These are phyloP conservation scores for Lissonota sp. DNA, from an alignment of 2,888 invertebrate species.

Conservation along the genomic window DNA sequence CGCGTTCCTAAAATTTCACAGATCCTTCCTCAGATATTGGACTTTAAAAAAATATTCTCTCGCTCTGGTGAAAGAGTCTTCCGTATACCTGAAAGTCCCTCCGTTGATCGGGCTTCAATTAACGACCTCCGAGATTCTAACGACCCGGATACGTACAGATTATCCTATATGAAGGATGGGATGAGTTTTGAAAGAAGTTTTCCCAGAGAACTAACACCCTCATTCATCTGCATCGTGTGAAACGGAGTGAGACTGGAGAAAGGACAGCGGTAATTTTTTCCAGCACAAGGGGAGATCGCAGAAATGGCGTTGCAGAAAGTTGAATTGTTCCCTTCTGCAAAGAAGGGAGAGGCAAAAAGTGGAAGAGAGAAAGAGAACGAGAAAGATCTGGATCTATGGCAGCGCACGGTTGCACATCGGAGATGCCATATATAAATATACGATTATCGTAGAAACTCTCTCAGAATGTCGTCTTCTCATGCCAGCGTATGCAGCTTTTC, in stretches of 20 bases:
- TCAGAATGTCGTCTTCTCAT: slow-evolving; percentile 44
- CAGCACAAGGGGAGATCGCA: slow-evolving; percentile 50
- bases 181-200: slow-evolving; percentile 18
- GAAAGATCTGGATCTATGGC: slow-evolving; percentile 24
- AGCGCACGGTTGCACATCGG: slow-evolving; percentile 60
- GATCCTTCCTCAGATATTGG: too few species aligned
- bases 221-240: background rate
- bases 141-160: background rate
- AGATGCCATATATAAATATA: slow-evolving; percentile 22
- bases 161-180: background rate
- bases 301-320: slow-evolving; percentile 61
- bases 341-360: slow-evolving; percentile 13
- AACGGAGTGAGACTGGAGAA: slow-evolving; percentile 15
- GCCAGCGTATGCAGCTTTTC: slow-evolving; percentile 56
- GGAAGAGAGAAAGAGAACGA: slow-evolving; percentile 27
- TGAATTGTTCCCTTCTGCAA: slow-evolving; percentile 60
- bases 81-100: background rate
- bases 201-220: slow-evolving; percentile 5
- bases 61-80: too few species aligned
- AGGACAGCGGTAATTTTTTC: slow-evolving; percentile 53
- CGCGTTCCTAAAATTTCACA: too few species aligned
- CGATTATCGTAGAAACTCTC: slow-evolving; percentile 30
- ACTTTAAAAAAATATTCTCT: too few species aligned
- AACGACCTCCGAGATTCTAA: background rate
- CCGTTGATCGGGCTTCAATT: background rate